Percentiles rank a stretch among this genome's conserved stretches.
Evolutionary conservation across 1,140 invertebrate species (phyloP).

Genomic region (Archivesica marissinica): DNA sequence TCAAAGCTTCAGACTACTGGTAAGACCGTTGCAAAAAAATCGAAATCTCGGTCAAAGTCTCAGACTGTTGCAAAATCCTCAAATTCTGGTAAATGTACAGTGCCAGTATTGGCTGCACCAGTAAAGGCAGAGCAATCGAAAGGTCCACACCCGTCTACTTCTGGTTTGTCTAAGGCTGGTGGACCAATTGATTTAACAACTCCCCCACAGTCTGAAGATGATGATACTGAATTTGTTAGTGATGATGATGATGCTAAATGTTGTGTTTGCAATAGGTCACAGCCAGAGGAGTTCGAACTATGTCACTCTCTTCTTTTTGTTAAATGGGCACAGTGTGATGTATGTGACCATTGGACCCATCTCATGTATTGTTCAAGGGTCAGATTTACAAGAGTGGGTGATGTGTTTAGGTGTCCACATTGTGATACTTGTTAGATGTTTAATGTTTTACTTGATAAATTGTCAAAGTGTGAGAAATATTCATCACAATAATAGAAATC

Average conservation of each 20-base stretch:
- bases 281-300: constrained; percentile 9
- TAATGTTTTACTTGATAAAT: no score
- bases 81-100: not conserved
- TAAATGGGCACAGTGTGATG: constrained; percentile 27
- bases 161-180: not conserved
- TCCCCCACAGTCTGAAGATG: not conserved
- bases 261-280: constrained; percentile 19
- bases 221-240: not conserved
- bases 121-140: no score
- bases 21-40: not conserved
- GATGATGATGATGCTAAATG: constrained; percentile 24
- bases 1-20: no score
- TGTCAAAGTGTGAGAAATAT: no score
- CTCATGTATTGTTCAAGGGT: not conserved
- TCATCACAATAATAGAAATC: no score
- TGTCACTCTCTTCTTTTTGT: constrained; percentile 25
- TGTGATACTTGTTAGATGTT: not conserved
- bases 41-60: not conserved
- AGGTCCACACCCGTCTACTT: not conserved
- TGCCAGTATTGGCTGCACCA: not conserved
- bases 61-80: not conserved
- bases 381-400: not conserved
- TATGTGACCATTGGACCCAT: constrained; percentile 26
- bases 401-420: constrained; percentile 1
- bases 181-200: not conserved